These are phyloP conservation scores for Laothoe populi DNA, from an alignment of 2,888 invertebrate species.

Conservation along the genomic window DNA sequence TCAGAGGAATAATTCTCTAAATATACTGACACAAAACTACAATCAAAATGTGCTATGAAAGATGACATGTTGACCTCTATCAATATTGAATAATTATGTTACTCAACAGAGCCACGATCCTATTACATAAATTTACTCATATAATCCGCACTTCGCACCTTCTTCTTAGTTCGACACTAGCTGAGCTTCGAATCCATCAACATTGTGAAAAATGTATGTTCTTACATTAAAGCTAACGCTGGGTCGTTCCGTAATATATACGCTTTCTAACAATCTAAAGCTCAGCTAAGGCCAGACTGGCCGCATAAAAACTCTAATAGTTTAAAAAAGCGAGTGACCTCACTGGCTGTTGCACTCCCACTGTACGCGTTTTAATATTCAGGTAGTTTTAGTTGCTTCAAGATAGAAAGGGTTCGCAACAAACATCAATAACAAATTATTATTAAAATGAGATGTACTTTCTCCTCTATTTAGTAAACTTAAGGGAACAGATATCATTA, in stretches of 20 bases:
- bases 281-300: constrained; percentile 54
- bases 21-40: constrained; percentile 65
- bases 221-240: not conserved
- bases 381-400: not conserved
- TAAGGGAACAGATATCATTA: not conserved
- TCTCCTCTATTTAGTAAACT: not conserved
- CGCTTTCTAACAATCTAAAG: constrained; percentile 35
- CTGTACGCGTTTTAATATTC: constrained; percentile 31
- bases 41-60: constrained; percentile 60
- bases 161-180: constrained; percentile 44
- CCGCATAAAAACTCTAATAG: constrained; percentile 45
- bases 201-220: not conserved
- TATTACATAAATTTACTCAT: constrained; percentile 42
- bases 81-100: constrained; percentile 12
- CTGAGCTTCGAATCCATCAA: constrained; percentile 44
- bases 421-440: not conserved
- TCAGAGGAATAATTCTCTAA: constrained; percentile 54
- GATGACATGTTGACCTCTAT: constrained; percentile 41
- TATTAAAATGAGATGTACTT: not conserved
- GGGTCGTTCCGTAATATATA: not conserved
- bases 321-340: constrained; percentile 45
- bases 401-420: constrained; percentile 1
- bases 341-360: constrained; percentile 49
- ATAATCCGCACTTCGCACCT: constrained; percentile 47
- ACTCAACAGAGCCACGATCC: constrained; percentile 43